phyloP scores from a whole-genome alignment of 1,140 invertebrate species.

The Steinernema feltiae region DNA sequence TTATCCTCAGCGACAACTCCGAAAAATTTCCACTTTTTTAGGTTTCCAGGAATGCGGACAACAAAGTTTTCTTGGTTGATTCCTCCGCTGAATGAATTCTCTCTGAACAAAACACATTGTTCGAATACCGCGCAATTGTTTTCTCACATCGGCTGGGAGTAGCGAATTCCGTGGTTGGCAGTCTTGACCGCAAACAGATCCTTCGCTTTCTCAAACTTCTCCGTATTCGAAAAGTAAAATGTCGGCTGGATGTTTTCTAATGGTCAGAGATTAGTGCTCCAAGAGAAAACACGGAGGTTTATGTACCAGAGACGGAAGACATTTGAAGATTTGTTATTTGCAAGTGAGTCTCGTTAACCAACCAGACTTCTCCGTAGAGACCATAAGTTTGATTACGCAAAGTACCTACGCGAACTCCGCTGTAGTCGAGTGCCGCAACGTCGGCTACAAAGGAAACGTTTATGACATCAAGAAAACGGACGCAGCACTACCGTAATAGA shows the following conservation, averaged over 20 bases:
- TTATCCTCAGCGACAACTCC: neutral
- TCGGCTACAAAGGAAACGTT: neutral
- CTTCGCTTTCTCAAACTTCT: neutral
- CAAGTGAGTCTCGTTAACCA: neutral
- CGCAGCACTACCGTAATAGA: neutral
- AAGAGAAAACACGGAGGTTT: neutral
- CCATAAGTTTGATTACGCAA: neutral
- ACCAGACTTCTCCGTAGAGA: neutral
- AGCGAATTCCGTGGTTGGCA: neutral
- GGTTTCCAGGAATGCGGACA: neutral
- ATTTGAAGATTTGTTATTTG: slow-evolving; percentile 10
- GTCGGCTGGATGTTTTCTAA: neutral
- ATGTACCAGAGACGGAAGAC: neutral
- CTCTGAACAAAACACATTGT: neutral
- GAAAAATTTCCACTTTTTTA: neutral
- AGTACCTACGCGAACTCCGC: neutral
- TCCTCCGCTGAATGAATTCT: neutral
- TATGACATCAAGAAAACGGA: neutral
- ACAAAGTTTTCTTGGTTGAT: neutral
- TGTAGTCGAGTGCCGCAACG: neutral
- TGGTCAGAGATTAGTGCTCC: neutral
- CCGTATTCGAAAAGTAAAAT: slow-evolving; percentile 9
- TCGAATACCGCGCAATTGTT: neutral
- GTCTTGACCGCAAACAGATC: neutral
- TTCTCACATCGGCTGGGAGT: neutral